Base-by-base conservation (phyloP, 2,888 invertebrate genomes). In the Erannis defoliaria region DNA sequence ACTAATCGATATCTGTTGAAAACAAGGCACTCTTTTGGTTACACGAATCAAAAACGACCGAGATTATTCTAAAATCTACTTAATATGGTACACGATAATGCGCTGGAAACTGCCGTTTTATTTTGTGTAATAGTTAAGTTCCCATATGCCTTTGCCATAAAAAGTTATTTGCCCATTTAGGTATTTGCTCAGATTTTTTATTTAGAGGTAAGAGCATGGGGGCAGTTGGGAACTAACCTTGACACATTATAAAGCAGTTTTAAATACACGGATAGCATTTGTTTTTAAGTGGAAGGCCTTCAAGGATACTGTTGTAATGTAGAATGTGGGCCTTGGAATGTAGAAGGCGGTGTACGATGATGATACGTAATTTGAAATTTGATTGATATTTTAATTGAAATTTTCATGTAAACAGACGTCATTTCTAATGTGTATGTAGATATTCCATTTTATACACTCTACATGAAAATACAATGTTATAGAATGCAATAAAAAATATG, bases 361-460 rank as follows among this genome's bases (percentile, higher is more conserved):
- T 51, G 42, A 46, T 58, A 59, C 50, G 48, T 59, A 71, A 68
- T 72, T 45, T n/a, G 8, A 40, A n/a, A n/a, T n/a, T n/a, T n/a
- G n/a, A n/a, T n/a, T n/a, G n/a, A n/a, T n/a, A n/a, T n/a, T n/a
- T n/a, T n/a, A n/a, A n/a, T n/a, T n/a, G n/a, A n/a, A 2, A 42
- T 23, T 45, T 46, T 5, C 21, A 40, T 42, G 16, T 45, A 1
- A 26, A 18, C 12, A 18, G 18, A 18, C 68, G 71, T 73, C 71
- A 75, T 54, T 14, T 19, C 55, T 57, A 54, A 59, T 62, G 12
- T 49, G 50, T 76, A 56, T 73, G 71, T 79, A 81, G 81, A 68
- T 71, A 79, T 80, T 81, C 76, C 76, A 75, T 83, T 84, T 81
- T 83, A 79, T 80, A 71, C 76, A 75, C 75, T 77, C 71, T 80